Conservation (phyloP, 2,888 invertebrate species). For the Nemurella pictetii region DNA sequence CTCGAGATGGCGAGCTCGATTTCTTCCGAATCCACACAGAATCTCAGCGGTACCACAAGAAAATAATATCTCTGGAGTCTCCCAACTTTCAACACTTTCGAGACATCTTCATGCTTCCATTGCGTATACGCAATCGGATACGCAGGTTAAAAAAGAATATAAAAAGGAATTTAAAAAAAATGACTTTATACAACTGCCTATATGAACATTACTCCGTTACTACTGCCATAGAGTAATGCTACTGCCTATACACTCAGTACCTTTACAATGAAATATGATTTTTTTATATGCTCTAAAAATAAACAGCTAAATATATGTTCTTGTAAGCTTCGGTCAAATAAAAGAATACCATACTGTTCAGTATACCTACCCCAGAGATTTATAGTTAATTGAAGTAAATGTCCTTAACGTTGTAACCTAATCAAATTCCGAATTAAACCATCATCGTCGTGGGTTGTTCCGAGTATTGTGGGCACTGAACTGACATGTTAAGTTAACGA, state of each 20-base stretch:
- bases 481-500: background rate
- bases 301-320: no score
- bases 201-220: no score
- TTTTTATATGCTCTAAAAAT: no score
- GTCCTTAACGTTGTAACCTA: background rate
- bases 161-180: no score
- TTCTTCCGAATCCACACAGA: background rate
- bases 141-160: no score
- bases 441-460: background rate
- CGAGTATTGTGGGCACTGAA: background rate
- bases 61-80: background rate
- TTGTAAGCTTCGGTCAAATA: background rate
- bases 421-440: background rate
- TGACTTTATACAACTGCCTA: no score
- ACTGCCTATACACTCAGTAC: no score
- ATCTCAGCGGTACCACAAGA: background rate
- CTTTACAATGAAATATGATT: no score
- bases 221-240: no score
- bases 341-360: background rate
- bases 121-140: no score
- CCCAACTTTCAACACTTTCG: no score
- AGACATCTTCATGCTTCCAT: no score
- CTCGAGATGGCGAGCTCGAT: conserved; percentile 21
- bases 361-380: background rate
- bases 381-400: background rate